Evolutionary conservation across 2,113 vertebrate species (phyloP), one percentile per base, ranked within the genome.

Genomic region (Nycticorax nycticorax): DNA sequence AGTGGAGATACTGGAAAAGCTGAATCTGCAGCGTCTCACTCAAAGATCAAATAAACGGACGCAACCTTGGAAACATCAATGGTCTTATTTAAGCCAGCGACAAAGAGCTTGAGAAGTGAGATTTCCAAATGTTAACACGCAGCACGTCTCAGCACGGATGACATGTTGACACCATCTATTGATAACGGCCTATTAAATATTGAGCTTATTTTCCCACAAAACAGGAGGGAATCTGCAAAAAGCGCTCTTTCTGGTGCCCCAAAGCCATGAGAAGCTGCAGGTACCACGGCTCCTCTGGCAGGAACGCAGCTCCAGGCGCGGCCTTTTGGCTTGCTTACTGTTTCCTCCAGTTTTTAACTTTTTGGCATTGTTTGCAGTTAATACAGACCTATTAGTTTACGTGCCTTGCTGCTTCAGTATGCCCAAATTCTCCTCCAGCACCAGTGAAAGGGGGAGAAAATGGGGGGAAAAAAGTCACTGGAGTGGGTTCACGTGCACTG

Each of bases 11-110:
- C 19, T n/a, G 10, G 62, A 55, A 53, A 66, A 81, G 47, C 14
- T 5, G 1, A 45, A 56, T 13, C 32, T 37, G n/a, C 68, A 85
- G 47, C 0, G 0, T 45, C 57, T 85, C 0, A 0, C 52, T 62
- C 57, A 18, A 67, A 72, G 33, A 71, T 39, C 28, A 30, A 72
- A 71, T 48, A 55, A 69, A 81, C 0, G 0, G n/a, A 48, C 14
- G 13, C 45, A 41, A 30, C 39, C 30, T 22, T 32, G 35, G 50
- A 43, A 85, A 62, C 32, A 33, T 24, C n/a, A 9, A 18, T 24
- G 24, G 24, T 22, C 67, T 88, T 41, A 66, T 43, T 67, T 18
- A 66, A 79, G 43, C 73, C 0, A 0, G 41, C 1, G 27, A 66
- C 67, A 63, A 84, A 64, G 19, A 69, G 33, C n/a, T 33, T 20